phyloP scores from a whole-genome alignment of 2,888 invertebrate genomes.

The Carcina quercana region DNA sequence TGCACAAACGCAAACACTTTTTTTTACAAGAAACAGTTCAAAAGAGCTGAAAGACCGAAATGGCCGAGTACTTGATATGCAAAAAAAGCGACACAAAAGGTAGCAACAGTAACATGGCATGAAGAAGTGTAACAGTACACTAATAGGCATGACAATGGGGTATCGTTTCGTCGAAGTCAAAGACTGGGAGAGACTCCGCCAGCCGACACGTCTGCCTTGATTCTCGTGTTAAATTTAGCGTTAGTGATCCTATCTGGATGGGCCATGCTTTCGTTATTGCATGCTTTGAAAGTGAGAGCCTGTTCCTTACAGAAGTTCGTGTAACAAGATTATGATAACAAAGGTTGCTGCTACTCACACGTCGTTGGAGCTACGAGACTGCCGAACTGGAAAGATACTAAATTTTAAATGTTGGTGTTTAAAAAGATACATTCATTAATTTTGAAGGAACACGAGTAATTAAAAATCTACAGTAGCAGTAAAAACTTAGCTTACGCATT shows the following conservation, averaged over 20 bases:
- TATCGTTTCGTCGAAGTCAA: slow-evolving; percentile 58
- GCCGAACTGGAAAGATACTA: too few relatives aligned
- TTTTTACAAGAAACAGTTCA: too few relatives aligned
- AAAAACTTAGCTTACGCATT: too few relatives aligned
- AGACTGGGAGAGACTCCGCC: slow-evolving; percentile 28
- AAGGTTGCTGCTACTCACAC: too few relatives aligned
- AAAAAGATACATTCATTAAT: too few relatives aligned
- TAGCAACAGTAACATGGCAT: slow-evolving; percentile 52
- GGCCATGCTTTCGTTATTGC: slow-evolving; percentile 21
- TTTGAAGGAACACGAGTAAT: too few relatives aligned
- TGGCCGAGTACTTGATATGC: slow-evolving; percentile 14
- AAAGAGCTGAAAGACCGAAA: slow-evolving; percentile 7
- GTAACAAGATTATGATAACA: too few relatives aligned
- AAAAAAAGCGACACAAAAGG: slow-evolving; percentile 36
- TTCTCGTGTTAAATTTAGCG: slow-evolving; percentile 66
- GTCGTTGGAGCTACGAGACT: too few relatives aligned
- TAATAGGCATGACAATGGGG: slow-evolving; percentile 67
- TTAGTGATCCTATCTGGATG: slow-evolving; percentile 59
- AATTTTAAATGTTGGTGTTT: too few relatives aligned
- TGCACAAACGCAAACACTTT: too few relatives aligned
- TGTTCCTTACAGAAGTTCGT: too few relatives aligned
- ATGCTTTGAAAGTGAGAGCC: slow-evolving; percentile 37
- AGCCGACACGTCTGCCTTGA: slow-evolving; percentile 40
- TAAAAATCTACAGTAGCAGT: too few relatives aligned
- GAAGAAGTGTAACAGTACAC: slow-evolving; percentile 64